Conservation (phyloP, 2,113 vertebrate genomes). For the Otus sunia region DNA sequence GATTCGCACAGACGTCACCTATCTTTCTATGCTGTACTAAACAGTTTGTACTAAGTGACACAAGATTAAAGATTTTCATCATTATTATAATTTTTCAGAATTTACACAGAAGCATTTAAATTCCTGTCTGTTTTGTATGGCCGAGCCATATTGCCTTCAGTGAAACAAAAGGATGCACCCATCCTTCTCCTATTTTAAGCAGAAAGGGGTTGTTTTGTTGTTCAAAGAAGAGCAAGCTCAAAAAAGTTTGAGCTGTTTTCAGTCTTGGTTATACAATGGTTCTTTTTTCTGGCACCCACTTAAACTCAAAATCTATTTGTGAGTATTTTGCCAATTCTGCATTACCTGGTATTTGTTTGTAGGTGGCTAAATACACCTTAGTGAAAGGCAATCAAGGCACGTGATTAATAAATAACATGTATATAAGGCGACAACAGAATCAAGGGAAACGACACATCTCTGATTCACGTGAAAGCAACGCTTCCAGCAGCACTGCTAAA, state of each 20-base stretch:
- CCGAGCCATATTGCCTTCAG: not conserved
- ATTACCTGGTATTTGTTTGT: not conserved
- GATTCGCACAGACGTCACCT: not conserved
- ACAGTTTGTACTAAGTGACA: not conserved
- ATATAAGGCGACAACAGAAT: not conserved
- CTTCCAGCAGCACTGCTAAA: not conserved
- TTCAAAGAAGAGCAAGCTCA: not conserved
- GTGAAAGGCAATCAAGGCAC: not conserved
- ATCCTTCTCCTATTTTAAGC: not conserved
- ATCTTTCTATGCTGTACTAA: not conserved
- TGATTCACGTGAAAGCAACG: not conserved
- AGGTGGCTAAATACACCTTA: not conserved
- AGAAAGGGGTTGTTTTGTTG: not conserved
- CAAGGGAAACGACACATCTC: not conserved
- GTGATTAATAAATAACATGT: not conserved
- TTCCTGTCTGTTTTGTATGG: not conserved
- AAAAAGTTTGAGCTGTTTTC: not conserved
- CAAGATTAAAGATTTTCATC: not conserved
- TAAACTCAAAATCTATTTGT: not conserved
- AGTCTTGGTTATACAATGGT: not conserved
- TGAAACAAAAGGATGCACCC: not conserved
- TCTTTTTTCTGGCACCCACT: not conserved
- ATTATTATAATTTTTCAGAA: not conserved
- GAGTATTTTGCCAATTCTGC: not conserved
- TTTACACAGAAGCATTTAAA: not conserved